phyloP scores from a whole-genome alignment of 2,113 vertebrate species.

The Petromus typicus region DNA sequence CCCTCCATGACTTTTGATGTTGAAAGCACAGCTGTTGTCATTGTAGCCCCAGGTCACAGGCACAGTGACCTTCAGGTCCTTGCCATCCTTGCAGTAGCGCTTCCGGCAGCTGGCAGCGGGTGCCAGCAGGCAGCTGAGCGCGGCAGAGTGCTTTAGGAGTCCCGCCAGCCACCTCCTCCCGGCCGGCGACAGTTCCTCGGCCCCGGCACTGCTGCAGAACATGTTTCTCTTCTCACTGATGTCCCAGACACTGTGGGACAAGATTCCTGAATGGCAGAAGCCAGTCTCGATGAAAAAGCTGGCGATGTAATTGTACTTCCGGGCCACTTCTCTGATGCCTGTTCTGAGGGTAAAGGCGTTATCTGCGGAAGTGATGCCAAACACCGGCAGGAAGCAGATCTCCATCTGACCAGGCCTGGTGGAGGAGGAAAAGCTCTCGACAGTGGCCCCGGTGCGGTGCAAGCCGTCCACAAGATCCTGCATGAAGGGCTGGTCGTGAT shows the following conservation, averaged over 20 bases:
- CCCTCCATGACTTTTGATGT: slow-evolving; percentile 92
- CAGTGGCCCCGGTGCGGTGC: slow-evolving; percentile 93
- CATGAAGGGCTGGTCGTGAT: slow-evolving; percentile 93
- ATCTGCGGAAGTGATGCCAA: slow-evolving; percentile 93
- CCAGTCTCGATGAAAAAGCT: slow-evolving; percentile 94
- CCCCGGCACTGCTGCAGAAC: slow-evolving; percentile 86
- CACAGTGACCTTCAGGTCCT: slow-evolving; percentile 89
- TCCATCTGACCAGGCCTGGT: slow-evolving; percentile 95
- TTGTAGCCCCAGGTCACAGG: slow-evolving; percentile 92
- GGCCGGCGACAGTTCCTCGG: slow-evolving; percentile 86
- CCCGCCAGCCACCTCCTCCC: slow-evolving; percentile 94
- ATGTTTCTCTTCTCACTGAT: slow-evolving; percentile 88
- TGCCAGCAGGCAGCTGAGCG: slow-evolving; percentile 95
- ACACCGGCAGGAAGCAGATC: slow-evolving; percentile 92
- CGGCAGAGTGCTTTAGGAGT: slow-evolving; percentile 92
- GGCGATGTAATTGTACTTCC: slow-evolving; percentile 93
- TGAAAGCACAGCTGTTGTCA: slow-evolving; percentile 94
- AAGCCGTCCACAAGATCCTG: slow-evolving; percentile 95
- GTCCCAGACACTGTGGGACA: slow-evolving; percentile 96
- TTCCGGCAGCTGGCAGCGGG: slow-evolving; percentile 91
- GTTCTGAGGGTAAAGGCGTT: slow-evolving; percentile 96
- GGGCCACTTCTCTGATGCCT: slow-evolving; percentile 95
- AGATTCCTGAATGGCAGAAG: slow-evolving; percentile 91
- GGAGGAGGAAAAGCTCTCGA: slow-evolving; percentile 95
- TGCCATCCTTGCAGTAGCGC: slow-evolving; percentile 89